Conservation (phyloP, 2,888 invertebrate genomes). For the Acronicta alni region DNA sequence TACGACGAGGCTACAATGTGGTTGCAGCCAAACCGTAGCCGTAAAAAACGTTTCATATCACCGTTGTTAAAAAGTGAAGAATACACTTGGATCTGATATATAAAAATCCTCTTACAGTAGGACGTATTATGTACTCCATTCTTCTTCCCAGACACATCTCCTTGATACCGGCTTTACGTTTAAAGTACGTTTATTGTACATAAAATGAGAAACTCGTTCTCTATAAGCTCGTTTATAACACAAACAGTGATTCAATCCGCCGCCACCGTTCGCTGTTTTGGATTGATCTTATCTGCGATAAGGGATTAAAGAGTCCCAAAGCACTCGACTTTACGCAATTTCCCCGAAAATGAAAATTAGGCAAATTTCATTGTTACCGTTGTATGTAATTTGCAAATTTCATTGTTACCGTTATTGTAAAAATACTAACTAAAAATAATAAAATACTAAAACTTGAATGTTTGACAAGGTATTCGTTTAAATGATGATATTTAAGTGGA, state of each 20-base stretch:
- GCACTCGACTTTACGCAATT: slow-evolving; percentile 29
- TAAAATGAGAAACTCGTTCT: background rate
- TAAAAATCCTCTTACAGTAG: background rate
- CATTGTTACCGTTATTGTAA: too few species aligned
- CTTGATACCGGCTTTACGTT: background rate
- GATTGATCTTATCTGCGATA: slow-evolving; percentile 14
- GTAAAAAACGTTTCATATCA: background rate
- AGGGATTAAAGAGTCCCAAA: slow-evolving; percentile 10
- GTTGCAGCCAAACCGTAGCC: too few species aligned
- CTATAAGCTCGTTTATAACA: background rate
- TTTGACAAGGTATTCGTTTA: too few species aligned
- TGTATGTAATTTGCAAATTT: too few species aligned
- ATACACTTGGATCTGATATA: background rate
- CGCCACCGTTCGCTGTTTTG: slow-evolving; percentile 2
- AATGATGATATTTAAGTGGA: too few species aligned
- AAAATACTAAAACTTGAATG: too few species aligned
- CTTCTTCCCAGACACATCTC: background rate
- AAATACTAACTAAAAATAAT: too few species aligned
- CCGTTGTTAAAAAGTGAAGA: background rate
- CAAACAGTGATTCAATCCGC: background rate
- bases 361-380: too few species aligned
- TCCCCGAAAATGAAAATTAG: slow-evolving; percentile 42
- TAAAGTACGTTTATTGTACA: background rate
- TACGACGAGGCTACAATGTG: too few species aligned
- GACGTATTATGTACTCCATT: background rate